phyloP scores from a whole-genome alignment of 2,888 invertebrate genomes.

The Andricus curvator region DNA sequence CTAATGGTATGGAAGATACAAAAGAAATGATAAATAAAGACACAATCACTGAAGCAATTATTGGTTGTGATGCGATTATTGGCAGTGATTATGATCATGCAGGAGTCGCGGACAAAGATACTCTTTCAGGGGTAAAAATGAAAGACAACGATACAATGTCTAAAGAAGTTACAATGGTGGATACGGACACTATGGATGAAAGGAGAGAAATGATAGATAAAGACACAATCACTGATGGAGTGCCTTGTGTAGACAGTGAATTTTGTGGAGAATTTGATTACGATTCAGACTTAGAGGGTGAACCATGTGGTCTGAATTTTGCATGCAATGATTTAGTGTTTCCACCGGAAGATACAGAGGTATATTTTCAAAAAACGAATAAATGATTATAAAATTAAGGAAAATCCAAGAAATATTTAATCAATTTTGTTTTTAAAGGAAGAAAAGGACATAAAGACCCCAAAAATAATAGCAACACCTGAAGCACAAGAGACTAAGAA shows the following conservation, averaged over 20 bases:
- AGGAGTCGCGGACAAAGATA: background rate
- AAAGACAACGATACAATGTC: slow-evolving; percentile 45
- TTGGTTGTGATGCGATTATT: slow-evolving; percentile 74
- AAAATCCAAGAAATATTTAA: too few species aligned
- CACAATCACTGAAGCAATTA: slow-evolving; percentile 52
- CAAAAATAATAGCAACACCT: background rate
- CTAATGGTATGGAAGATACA: slow-evolving; percentile 76
- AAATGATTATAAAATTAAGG: too few species aligned
- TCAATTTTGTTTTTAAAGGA: too few species aligned
- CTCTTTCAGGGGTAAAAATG: slow-evolving; percentile 18
- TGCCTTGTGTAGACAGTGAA: background rate
- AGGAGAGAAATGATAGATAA: background rate
- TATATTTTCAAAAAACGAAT: background rate
- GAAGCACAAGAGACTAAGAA: background rate
- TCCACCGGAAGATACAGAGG: background rate
- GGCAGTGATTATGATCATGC: slow-evolving; percentile 61
- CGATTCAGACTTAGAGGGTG: slow-evolving; percentile 42
- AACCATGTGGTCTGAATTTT: slow-evolving; percentile 53
- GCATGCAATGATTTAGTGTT: slow-evolving; percentile 55
- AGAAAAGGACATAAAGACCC: background rate
- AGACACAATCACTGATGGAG: slow-evolving; percentile 30
- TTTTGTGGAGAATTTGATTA: slow-evolving; percentile 21
- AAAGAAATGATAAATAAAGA: slow-evolving; percentile 81
- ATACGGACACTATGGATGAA: slow-evolving; percentile 36
- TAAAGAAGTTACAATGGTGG: background rate